A percentile compares a stretch with the other conserved stretches of the same genome.
Conservation (phyloP, 2,113 vertebrate species). For the Vanacampus margaritifer region DNA sequence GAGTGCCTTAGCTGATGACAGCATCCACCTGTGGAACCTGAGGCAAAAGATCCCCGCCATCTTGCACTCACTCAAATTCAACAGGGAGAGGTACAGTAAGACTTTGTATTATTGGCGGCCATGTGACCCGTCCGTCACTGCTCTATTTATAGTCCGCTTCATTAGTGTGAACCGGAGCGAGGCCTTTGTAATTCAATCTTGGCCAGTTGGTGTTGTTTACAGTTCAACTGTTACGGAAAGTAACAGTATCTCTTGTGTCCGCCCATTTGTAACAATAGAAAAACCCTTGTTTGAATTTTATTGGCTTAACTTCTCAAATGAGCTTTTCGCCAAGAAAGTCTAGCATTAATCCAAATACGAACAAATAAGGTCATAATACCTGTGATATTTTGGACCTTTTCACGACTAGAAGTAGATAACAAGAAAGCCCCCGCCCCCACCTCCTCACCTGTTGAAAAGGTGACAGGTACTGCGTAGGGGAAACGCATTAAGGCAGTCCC, state of each 20-base stretch:
- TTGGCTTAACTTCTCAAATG: too few relatives aligned
- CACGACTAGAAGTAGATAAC: too few relatives aligned
- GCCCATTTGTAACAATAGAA: too few relatives aligned
- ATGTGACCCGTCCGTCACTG: not conserved
- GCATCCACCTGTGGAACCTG: slow-evolving; percentile 96
- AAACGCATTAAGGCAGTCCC: not conserved
- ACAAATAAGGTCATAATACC: too few relatives aligned
- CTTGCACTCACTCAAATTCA: slow-evolving; percentile 96
- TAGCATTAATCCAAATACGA: too few relatives aligned
- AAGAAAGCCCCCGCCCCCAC: too few relatives aligned
- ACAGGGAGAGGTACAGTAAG: slow-evolving; percentile 83
- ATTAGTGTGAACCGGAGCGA: not conserved
- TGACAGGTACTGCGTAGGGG: not conserved
- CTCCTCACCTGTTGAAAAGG: not conserved
- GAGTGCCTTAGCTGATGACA: slow-evolving; percentile 98
- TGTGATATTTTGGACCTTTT: too few relatives aligned
- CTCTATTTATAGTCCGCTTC: not conserved
- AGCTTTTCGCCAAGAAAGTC: too few relatives aligned
- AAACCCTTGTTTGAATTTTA: too few relatives aligned
- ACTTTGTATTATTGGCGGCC: not conserved
- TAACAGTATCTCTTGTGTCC: too few relatives aligned
- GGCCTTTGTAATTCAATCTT: not conserved
- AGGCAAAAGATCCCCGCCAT: slow-evolving; percentile 96
- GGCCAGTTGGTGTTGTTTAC: not conserved
- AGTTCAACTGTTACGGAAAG: not conserved